Evolutionary conservation across 2,113 vertebrate species (phyloP), one percentile per base, ranked within the genome.

Genomic region (Rhinolophus ferrumequinum): DNA sequence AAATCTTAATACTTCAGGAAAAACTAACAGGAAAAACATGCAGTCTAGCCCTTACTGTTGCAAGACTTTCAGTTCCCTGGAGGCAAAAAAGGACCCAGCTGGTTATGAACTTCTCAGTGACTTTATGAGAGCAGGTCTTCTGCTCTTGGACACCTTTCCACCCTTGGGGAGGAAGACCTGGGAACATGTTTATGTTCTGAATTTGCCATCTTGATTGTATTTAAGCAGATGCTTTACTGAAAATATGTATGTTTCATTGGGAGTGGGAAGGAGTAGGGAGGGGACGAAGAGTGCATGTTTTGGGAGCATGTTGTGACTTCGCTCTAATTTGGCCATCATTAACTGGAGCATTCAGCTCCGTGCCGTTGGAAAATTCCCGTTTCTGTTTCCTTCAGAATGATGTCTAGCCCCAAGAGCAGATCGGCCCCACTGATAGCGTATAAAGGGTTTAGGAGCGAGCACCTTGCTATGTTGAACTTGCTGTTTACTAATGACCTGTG

Each of bases 401-500:
- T 52, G 2, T 19, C 0, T 90, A 76, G 76, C 24, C 69, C 73
- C 18, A 14, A 56, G 97, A 97, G 97, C 95, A 96, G 81, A 92
- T 95, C 93, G 93, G 88, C 97, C 96, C 95, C 96, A 8, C 93
- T 82, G 6, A 47, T 75, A 90, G 28, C 73, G 0, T 80, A 9
- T 96, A 81, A 76, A 79, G 96, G 97, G 94, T 96, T 94, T 96
- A 93, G 98, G 95, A 97, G 97, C 98, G 95, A 97, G 97, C 97
- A 56, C 54, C 98, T 97, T 97, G 96, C 97, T 97, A 21, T 97
- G 96, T 98, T 97, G n/a, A 97, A 98, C 98, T 97, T 98, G 81
- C 98, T 98, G 97, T 98, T 98, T 98, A 99, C 99, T 99, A 99
- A 99, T 64, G 21, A 98, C 97, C 98, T 98, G 97, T 98, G 98